These are phyloP conservation scores for Sceloporus undulatus DNA, from an alignment of 2,113 vertebrate genomes.

Conservation along the genomic window DNA sequence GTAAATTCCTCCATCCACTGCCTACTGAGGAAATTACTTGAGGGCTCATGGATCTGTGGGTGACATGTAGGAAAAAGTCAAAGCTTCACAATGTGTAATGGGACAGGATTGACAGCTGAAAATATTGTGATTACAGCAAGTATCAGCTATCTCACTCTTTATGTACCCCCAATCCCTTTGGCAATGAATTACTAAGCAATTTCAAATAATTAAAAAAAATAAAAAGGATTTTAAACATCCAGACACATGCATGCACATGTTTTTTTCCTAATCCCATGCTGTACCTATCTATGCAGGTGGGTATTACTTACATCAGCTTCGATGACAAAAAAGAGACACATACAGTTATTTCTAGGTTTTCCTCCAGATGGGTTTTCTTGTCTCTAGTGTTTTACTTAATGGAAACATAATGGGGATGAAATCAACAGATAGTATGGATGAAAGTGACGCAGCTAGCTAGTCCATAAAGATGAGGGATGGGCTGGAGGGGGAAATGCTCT, in stretches of 20 bases:
- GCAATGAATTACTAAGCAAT: slow-evolving; percentile 74
- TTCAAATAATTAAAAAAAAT: slow-evolving; percentile 76
- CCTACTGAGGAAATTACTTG: slow-evolving; percentile 77
- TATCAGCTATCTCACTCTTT: slow-evolving; percentile 14
- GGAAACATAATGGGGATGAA: slow-evolving; percentile 30
- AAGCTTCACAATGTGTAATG: slow-evolving; percentile 65
- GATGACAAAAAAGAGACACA: slow-evolving; percentile 31
- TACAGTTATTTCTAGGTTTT: not conserved
- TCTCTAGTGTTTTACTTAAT: slow-evolving; percentile 52
- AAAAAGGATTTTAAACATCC: slow-evolving; percentile 68
- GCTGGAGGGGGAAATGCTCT: not conserved
- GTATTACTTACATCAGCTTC: slow-evolving; percentile 47
- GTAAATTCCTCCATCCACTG: slow-evolving; percentile 73
- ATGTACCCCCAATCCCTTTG: slow-evolving; percentile 51
- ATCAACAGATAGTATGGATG: slow-evolving; percentile 37
- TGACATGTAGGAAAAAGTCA: slow-evolving; percentile 74
- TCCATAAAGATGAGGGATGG: not conserved
- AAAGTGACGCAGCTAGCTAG: not conserved
- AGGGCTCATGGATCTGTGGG: slow-evolving; percentile 80
- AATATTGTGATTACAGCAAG: slow-evolving; percentile 55
- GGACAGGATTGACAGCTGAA: slow-evolving; percentile 52
- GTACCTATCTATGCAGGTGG: slow-evolving; percentile 45
- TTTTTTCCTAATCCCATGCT: slow-evolving; percentile 58
- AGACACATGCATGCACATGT: slow-evolving; percentile 68
- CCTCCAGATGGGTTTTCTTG: slow-evolving; percentile 54